phyloP scores from a whole-genome alignment of 2,888 invertebrate species.

The Tupiocoris notatus region DNA sequence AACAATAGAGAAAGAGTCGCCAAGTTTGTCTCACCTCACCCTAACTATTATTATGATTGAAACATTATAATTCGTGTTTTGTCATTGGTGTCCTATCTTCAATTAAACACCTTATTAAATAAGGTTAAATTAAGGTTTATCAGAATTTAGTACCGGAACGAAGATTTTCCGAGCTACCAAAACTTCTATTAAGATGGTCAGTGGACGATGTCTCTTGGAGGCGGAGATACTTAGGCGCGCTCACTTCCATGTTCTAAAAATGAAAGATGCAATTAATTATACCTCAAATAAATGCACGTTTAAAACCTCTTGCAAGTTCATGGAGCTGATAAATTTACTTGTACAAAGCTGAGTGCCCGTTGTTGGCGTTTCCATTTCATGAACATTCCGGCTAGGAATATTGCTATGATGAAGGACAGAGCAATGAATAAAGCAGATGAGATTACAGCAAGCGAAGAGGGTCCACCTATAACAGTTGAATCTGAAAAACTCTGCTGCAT shows the following conservation, averaged over 20 bases:
- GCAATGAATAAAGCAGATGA: constrained; percentile 27
- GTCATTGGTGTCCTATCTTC: no score
- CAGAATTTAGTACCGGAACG: constrained; percentile 39
- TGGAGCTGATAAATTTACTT: constrained; percentile 11
- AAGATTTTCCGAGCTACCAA: constrained; percentile 23
- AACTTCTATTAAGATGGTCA: constrained; percentile 25
- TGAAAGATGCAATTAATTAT: no score
- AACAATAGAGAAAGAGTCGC: no score
- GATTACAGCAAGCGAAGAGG: constrained; percentile 15
- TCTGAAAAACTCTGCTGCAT: background rate
- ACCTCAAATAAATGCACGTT: no score
- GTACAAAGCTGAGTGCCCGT: constrained; percentile 35
- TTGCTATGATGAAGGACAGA: constrained; percentile 25
- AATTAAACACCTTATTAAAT: no score
- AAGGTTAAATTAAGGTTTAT: no score
- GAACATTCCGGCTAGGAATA: constrained; percentile 29
- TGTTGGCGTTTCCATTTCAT: constrained; percentile 39
- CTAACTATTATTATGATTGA: no score
- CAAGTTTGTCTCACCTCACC: no score
- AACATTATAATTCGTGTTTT: no score
- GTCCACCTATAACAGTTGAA: background rate
- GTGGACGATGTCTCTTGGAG: constrained; percentile 40
- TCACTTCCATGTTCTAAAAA: constrained; percentile 37
- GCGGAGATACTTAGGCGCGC: constrained; percentile 42
- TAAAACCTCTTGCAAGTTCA: no score